Conservation (phyloP, 2,113 vertebrate species). For the Trematomus loennbergii region DNA sequence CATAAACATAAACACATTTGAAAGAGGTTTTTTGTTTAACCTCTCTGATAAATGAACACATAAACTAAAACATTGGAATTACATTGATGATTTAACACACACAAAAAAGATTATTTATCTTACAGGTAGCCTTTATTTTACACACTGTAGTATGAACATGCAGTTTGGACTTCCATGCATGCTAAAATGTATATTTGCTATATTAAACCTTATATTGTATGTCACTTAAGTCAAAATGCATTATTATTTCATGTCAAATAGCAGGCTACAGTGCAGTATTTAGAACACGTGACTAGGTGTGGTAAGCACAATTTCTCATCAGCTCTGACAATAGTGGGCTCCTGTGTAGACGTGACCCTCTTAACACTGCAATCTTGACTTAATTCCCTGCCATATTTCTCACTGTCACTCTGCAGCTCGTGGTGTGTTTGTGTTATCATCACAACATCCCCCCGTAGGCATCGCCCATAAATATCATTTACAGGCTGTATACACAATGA, state of each 20-base stretch:
- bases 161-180: background rate
- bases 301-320: slow-evolving; percentile 6
- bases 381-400: slow-evolving; percentile 65
- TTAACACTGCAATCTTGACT: slow-evolving; percentile 47
- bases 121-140: no score
- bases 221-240: background rate
- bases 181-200: background rate
- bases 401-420: slow-evolving; percentile 48
- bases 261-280: background rate
- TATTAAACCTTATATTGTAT: background rate
- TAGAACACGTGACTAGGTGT: background rate
- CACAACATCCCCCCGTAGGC: slow-evolving; percentile 47
- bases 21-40: no score
- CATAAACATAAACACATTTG: no score
- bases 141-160: background rate
- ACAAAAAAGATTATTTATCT: no score
- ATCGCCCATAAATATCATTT: slow-evolving; percentile 68
- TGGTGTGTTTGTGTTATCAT: slow-evolving; percentile 54
- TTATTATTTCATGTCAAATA: background rate
- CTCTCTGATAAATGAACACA: no score
- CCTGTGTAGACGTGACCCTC: slow-evolving; percentile 27
- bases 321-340: slow-evolving; percentile 1
- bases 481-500: slow-evolving; percentile 47
- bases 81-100: no score
- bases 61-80: no score